Base-by-base conservation (phyloP, 2,113 vertebrate species). In the Chloropsis cyanopogon region DNA sequence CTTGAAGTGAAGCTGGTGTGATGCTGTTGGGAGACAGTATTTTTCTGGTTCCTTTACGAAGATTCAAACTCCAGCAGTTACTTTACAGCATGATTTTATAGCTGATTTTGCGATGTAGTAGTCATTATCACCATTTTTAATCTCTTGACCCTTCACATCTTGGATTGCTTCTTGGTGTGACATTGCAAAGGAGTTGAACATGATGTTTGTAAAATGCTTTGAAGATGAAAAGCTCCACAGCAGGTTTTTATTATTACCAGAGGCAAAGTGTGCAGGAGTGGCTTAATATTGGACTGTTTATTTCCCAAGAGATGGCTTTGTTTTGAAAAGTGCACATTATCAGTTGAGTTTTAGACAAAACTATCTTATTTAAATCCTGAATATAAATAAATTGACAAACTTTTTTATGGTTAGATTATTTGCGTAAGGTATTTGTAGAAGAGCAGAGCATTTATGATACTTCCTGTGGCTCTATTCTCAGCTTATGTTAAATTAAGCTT, bases 241-340 rank as follows among this genome's bases (percentile, higher is more conserved):
- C 72, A 90, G 88, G 44, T 50, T 96, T 96, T 86, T 90, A 93
- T 95, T 96, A 90, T 78, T 83, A 90, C 95, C 86, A 61, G 79
- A 82, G 95, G 86, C 95, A 92, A 90, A 93, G 72, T 69, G 61
- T 86, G 76, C 77, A 25, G 69, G 79, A 90, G 65, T 75, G 88
- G 60, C 69, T 96, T 80, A 52, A 81, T 83, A 60, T 50, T 82
- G 86, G 82, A 53, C 72, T 64, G 41, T 49, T 95, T 68, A 84
- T 95, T 95, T 96, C 93, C 88, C 90, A 71, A 69, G 93, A 92
- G 92, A 76, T 84, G 53, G 44, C 86, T 91, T 90, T 90, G 86
- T 95, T 86, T 94, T 81, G 79, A 57, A 56, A 85, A 75, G 19
- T 54, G n/a, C 7, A 9, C 28, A 12, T 88, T 81, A 54, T 90